Base-by-base conservation (phyloP, 2,888 invertebrate genomes). In the Coenonympha glycerion region DNA sequence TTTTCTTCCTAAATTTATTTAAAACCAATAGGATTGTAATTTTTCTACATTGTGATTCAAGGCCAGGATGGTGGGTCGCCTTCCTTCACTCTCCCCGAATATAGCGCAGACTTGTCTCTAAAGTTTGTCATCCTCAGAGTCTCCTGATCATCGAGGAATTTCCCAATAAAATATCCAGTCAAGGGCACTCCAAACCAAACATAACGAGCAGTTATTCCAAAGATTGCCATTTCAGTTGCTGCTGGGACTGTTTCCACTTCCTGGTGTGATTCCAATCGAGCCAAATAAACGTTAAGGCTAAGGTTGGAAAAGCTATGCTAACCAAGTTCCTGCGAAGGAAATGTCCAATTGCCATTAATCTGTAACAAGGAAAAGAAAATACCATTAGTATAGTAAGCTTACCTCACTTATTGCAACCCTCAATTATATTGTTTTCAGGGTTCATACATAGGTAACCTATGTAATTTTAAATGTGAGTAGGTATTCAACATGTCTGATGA, bases 101-200 rank as follows among this genome's bases (percentile, higher is more conserved):
- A 96, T 30, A 96, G 78, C 41, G 91, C 90, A 66, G 95, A 95
- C 71, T 92, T 95, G 69, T 96, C 95, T 53, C 95, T 88, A 72
- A 92, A 96, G 59, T 76, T 79, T 0, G 89, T 87, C 91, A 94
- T 90, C 48, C 94, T 89, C 53, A 92, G 85, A 0, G 92, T 92
- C 80, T 95, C 94, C 61, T 89, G 84, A 3, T 80, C 77, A 68
- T 95, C 93, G 47, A 95, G 62, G 58, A 75, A 91, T 63, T 86
- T 84, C 1, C 95, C 95, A 46, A 93, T 53, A 1, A 77, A 67
- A 59, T 71, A 90, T 0, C 92, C 92, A 21, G 82, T 60, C 0
- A 90, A 1, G 0, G 93, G 92, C 0, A 92, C 30, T 0, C 74
- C 69, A 1, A 78, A 63, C 79, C 85, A 88, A 2, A 86, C 56